Base-by-base conservation (phyloP, 2,113 vertebrate genomes). In the Chaetura pelagica region DNA sequence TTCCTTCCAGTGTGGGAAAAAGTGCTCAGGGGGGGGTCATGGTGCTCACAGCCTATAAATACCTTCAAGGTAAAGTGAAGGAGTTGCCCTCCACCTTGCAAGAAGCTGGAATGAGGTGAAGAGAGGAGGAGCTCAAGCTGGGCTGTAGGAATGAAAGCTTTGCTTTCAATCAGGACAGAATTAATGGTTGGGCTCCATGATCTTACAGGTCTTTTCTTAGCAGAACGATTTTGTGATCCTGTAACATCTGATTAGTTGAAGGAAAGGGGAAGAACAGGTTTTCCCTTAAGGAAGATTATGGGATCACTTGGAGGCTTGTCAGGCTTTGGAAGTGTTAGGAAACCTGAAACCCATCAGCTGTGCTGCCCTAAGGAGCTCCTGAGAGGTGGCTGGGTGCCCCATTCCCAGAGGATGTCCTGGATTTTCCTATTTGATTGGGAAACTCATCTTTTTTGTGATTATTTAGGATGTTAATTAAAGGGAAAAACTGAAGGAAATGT, bases 341-440 rank as follows among this genome's bases (percentile, higher is more conserved):
- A 57, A 90, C 38, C 21, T 52, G 38, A 30, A 27, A 74, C 11
- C 7, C 16, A 3, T 9, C 69, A 35, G 15, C 18, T 55, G 27
- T 63, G 42, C 38, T 89, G 68, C n/a, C 14, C 49, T 3, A 9
- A 10, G 32, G 29, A 57, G 10, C 23, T 51, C 62, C 54, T 59
- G 32, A 21, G 9, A 35, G 40, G 19, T 10, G 21, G 12, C 26
- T 0, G 0, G 29, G 7, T 64, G 10, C 12, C 18, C 7, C 11
- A 9, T 57, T 40, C 76, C n/a, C 69, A 84, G 29, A 38, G 48
- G 49, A 52, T 14, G 10, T 9, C 6, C 18, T 58, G 8, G 1
- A 32, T 55, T 84, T 52, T 30, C 20, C 24, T 6, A 0, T 24
- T 59, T 10, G 2, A 3, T 16, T 10, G 22, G 29, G 35, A 81